Percentiles rank a stretch among this genome's conserved stretches.
These are phyloP conservation scores for Acanthaster planci DNA, from an alignment of 35 echinoderm and acorn worm species.

Conservation along the genomic window DNA sequence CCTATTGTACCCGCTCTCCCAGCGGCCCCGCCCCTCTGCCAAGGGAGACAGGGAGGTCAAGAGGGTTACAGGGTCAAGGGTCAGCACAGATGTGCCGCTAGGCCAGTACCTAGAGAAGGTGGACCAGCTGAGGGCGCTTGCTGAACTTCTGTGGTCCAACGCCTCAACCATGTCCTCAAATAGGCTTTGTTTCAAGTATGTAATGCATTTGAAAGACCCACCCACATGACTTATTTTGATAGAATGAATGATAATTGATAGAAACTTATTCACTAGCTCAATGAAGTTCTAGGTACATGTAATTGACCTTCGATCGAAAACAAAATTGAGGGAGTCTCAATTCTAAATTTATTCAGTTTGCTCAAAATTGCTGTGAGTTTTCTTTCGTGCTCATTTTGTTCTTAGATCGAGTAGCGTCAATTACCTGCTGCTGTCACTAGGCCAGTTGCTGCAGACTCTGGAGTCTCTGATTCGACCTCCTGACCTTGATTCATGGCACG, in stretches of 20 bases:
- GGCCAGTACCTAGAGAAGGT: constrained; percentile 64
- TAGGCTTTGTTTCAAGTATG: constrained; percentile 36
- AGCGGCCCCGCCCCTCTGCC: neutral
- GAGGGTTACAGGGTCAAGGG: neutral
- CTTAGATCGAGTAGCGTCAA: neutral
- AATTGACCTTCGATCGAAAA: too few relatives aligned
- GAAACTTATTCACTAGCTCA: too few relatives aligned
- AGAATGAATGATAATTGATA: too few relatives aligned
- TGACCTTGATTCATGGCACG: neutral
- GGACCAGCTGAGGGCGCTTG: constrained; percentile 56
- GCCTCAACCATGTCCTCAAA: constrained; percentile 22
- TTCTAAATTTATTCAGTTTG: too few relatives aligned
- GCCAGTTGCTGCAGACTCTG: neutral
- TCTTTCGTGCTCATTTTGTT: neutral
- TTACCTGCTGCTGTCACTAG: neutral
- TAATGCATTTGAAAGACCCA: too few relatives aligned
- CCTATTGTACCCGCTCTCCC: constrained; percentile 38
- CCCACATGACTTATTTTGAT: too few relatives aligned
- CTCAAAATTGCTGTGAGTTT: too few relatives aligned
- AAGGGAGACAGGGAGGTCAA: constrained; percentile 12
- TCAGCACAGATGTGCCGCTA: constrained; percentile 47
- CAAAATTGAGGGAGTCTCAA: too few relatives aligned
- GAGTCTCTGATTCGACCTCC: neutral
- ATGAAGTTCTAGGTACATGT: too few relatives aligned
- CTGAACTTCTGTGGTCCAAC: constrained; percentile 71